Conservation (phyloP, 2,888 invertebrate genomes). For the Branchellion lobata region DNA sequence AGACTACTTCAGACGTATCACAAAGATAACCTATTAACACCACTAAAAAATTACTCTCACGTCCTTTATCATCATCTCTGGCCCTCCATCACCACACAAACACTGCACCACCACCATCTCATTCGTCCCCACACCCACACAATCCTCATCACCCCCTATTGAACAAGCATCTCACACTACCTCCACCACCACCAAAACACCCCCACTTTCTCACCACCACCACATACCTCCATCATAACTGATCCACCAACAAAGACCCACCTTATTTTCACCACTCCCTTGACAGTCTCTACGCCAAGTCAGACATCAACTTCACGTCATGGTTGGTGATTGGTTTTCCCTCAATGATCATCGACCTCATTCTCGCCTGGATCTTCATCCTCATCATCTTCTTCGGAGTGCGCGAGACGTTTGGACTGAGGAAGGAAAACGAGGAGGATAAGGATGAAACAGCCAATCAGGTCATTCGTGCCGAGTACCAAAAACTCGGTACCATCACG, state of each 20-base stretch:
- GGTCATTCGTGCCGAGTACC: constrained; percentile 54
- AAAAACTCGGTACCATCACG: constrained; percentile 56
- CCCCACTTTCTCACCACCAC: background rate
- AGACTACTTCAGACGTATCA: too few species aligned
- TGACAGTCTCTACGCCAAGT: constrained; percentile 32
- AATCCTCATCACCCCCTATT: too few species aligned
- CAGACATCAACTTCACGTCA: constrained; percentile 47
- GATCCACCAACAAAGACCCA: too few species aligned
- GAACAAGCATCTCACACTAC: background rate
- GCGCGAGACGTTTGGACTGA: constrained; percentile 43
- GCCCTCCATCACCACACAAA: too few species aligned
- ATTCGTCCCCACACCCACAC: too few species aligned
- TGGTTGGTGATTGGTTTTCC: constrained; percentile 49
- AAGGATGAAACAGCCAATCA: constrained; percentile 51
- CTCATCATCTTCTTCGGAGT: constrained; percentile 45
- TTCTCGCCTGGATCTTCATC: constrained; percentile 44
- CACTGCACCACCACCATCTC: too few species aligned
- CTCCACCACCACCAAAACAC: background rate
- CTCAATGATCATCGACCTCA: constrained; percentile 45
- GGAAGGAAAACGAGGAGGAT: constrained; percentile 11
- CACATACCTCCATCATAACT: background rate
- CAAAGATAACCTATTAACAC: too few species aligned
- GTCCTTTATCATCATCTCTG: too few species aligned
- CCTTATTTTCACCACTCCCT: too few species aligned
- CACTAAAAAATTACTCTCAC: too few species aligned